phyloP scores from a whole-genome alignment of 2,888 invertebrate species.

The Nomada ferruginata region DNA sequence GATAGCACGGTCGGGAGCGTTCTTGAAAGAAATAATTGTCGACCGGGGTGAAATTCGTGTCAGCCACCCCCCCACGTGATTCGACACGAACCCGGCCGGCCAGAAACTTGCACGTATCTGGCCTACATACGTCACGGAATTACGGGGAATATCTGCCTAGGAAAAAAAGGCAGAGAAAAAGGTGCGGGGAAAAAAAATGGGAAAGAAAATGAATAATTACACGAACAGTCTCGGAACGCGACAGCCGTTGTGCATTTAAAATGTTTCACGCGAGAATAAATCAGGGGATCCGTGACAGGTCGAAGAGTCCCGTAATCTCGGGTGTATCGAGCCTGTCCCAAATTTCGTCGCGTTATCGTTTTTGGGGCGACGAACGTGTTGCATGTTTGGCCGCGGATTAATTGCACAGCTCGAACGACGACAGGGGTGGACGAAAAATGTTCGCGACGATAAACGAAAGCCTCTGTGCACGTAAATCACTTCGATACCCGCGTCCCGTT shows the following conservation, averaged over 20 bases:
- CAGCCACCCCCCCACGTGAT: conserved; percentile 23
- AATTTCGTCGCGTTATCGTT: conserved; percentile 29
- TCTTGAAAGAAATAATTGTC: conserved; percentile 51
- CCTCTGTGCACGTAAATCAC: conserved; percentile 30
- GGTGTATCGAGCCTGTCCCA: background rate
- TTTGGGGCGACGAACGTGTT: conserved; percentile 2
- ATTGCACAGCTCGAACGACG: background rate
- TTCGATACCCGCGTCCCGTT: background rate
- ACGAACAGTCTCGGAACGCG: background rate
- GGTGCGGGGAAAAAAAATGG: background rate
- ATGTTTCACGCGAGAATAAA: conserved; percentile 10
- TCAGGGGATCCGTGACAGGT: background rate
- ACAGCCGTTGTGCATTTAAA: background rate
- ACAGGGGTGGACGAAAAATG: conserved; percentile 21
- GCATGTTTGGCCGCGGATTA: conserved; percentile 26
- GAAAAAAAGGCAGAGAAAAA: background rate
- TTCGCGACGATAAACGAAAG: conserved; percentile 31
- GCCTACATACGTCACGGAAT: conserved; percentile 48
- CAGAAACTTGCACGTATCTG: conserved; percentile 24
- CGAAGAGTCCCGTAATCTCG: background rate
- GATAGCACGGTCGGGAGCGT: conserved; percentile 22
- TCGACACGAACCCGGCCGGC: conserved; percentile 35
- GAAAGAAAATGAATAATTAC: conserved; percentile 3
- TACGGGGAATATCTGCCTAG: background rate
- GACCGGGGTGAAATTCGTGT: conserved; percentile 32